Percentiles rank a stretch among this genome's conserved stretches.
Evolutionary conservation across 2,797 vertebrate species (phyloP).

Genomic region (Sorex maritimensis): DNA sequence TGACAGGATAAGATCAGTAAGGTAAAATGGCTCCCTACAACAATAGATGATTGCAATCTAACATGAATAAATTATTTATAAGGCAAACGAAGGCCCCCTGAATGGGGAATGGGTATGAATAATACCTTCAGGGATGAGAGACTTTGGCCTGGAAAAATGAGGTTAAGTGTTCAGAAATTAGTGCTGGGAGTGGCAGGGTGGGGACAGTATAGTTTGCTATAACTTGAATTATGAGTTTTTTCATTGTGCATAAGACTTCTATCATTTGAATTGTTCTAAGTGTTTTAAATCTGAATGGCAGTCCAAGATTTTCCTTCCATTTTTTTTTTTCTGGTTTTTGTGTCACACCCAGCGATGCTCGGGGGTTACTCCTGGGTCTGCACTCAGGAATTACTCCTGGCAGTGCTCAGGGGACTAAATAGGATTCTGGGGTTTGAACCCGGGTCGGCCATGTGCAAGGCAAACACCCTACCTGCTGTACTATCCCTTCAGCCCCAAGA

Average conservation of each 20-base stretch:
- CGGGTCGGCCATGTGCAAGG: no score
- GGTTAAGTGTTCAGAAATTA: background rate
- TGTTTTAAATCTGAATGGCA: background rate
- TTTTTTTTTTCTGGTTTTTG: no score
- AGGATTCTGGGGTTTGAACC: no score
- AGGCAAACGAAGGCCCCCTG: background rate
- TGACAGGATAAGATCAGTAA: no score
- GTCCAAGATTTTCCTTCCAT: background rate
- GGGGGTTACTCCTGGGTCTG: no score
- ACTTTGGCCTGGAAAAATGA: background rate
- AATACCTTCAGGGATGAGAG: background rate
- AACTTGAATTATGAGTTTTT: background rate
- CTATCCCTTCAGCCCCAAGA: background rate
- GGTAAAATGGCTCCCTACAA: no score
- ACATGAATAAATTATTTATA: background rate
- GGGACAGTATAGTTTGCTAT: accelerated
- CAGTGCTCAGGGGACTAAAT: no score
- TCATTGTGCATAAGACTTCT: background rate
- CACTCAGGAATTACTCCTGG: no score
- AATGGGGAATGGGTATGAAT: background rate
- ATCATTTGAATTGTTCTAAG: background rate
- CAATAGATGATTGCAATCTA: background rate
- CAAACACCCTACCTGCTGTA: no score
- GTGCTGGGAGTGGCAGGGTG: background rate
- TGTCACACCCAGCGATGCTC: no score